phyloP scores from a whole-genome alignment of 1,140 invertebrate genomes.

The Teleogryllus occipitalis region DNA sequence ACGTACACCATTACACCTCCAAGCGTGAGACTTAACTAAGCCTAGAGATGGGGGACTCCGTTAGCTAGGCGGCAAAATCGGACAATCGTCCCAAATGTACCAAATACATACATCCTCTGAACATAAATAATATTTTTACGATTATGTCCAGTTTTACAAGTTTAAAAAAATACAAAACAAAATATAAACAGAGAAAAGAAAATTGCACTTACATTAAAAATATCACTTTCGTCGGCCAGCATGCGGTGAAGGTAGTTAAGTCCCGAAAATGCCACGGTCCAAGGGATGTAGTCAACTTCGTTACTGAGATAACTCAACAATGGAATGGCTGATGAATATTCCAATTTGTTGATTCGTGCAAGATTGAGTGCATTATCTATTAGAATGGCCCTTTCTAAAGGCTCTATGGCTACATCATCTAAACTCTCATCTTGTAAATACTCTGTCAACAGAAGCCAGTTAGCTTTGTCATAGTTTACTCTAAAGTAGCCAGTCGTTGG shows the following conservation, averaged over 20 bases:
- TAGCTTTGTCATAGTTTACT: constrained; percentile 49
- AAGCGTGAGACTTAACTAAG: too few species aligned
- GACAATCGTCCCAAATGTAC: too few species aligned
- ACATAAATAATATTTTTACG: too few species aligned
- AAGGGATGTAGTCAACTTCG: constrained; percentile 42
- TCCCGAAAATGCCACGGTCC: constrained; percentile 26
- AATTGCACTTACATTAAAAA: too few species aligned
- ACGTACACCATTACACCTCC: too few species aligned
- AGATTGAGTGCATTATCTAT: constrained; percentile 44
- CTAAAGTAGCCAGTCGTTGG: constrained; percentile 45
- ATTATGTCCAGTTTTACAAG: too few species aligned
- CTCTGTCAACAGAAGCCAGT: constrained; percentile 42
- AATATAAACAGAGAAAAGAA: too few species aligned
- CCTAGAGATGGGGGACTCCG: too few species aligned
- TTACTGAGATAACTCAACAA: constrained; percentile 49
- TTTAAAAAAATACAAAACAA: too few species aligned
- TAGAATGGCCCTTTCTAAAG: constrained; percentile 51
- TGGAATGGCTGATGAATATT: constrained; percentile 32
- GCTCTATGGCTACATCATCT: constrained; percentile 37
- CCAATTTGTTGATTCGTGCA: constrained; percentile 35
- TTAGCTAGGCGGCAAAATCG: too few species aligned
- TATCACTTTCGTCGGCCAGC: not conserved
- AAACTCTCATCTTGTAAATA: constrained; percentile 35
- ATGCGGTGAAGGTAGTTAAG: not conserved
- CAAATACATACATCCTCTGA: too few species aligned